phyloP scores from a whole-genome alignment of 2,797 vertebrate genomes.

The Poeciliopsis turneri region DNA sequence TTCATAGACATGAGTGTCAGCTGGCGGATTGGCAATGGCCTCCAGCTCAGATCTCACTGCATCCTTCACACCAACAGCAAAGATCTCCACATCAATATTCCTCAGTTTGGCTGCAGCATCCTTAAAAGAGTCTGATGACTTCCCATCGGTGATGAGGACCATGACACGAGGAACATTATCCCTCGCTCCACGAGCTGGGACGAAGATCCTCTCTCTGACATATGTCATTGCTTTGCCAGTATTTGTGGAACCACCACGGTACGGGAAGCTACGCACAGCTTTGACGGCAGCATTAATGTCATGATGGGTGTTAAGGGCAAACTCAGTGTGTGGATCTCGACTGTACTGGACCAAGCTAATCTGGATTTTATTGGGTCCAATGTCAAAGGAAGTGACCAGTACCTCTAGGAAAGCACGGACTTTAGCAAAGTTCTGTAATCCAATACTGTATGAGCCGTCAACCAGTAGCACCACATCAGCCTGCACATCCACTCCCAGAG shows the following conservation, averaged over 20 bases:
- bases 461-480: slow-evolving; percentile 97
- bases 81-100: slow-evolving; percentile 95
- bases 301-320: slow-evolving; percentile 92
- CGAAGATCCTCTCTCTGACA: slow-evolving; percentile 93
- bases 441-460: slow-evolving; percentile 98
- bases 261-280: slow-evolving; percentile 94
- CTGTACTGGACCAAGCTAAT: slow-evolving; percentile 99
- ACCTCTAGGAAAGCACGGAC: slow-evolving; percentile 97
- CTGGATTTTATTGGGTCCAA: slow-evolving; percentile 91
- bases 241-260: slow-evolving; percentile 98
- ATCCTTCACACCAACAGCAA: slow-evolving; percentile 98
- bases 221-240: slow-evolving; percentile 98
- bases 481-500: slow-evolving; percentile 95
- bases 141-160: slow-evolving; percentile 99
- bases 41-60: slow-evolving; percentile 95
- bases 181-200: slow-evolving; percentile 88
- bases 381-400: slow-evolving; percentile 94
- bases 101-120: slow-evolving; percentile 90
- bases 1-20: slow-evolving; percentile 92
- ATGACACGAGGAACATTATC: slow-evolving; percentile 93
- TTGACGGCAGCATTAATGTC: slow-evolving; percentile 89
- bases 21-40: slow-evolving; percentile 92
- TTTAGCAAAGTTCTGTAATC: slow-evolving; percentile 98
- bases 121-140: slow-evolving; percentile 97
- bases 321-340: slow-evolving; percentile 95